Evolutionary conservation across 2,888 invertebrate genomes (phyloP), one percentile per base, ranked within the genome.

Genomic region (Gymnoscelis rufifasciata): DNA sequence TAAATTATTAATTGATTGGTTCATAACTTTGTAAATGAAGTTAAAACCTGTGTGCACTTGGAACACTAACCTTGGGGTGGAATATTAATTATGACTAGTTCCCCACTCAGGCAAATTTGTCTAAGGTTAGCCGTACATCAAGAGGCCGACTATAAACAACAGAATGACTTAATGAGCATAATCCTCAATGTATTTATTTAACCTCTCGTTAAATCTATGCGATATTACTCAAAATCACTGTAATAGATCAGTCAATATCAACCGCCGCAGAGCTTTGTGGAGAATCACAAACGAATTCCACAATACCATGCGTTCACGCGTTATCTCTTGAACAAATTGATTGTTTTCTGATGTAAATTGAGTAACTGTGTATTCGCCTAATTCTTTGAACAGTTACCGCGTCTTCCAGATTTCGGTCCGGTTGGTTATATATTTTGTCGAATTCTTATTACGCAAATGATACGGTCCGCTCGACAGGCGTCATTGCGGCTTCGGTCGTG

Each of bases 401-500:
- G 44, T 47, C 29, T 41, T 50, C 41, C 47, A 53, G 41, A 51
- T 50, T 54, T 63, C 56, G 54, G 46, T 39, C 43, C 40, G 38
- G 42, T 52, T 51, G 55, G 51, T 57, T 58, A 52, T 60, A 66
- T 63, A 71, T 75, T 67, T 76, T 79, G 75, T 77, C 74, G 69
- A 83, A 83, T 77, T 82, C 70, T 61, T 76, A 78, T 81, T 74
- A 83, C 71, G 77, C 76, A 83, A 83, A 83, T 81, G 81, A 80
- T 81, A 82, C 77, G 79, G 74, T 80, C 71, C 69, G 72, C 65
- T 76, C 76, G 68, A 64, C 71, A 66, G 72, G 74, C 77, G 78
- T 78, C 81, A 77, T 78, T 83, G 84, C 78, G 76, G 81, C 83
- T 78, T 71, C 74, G 70, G 75, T 81, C 82, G 83, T 84, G 83